A percentile compares a stretch with the other conserved stretches of the same genome.
Evolutionary conservation across 2,113 vertebrate genomes (phyloP).

Genomic region (Podocnemis expansa): DNA sequence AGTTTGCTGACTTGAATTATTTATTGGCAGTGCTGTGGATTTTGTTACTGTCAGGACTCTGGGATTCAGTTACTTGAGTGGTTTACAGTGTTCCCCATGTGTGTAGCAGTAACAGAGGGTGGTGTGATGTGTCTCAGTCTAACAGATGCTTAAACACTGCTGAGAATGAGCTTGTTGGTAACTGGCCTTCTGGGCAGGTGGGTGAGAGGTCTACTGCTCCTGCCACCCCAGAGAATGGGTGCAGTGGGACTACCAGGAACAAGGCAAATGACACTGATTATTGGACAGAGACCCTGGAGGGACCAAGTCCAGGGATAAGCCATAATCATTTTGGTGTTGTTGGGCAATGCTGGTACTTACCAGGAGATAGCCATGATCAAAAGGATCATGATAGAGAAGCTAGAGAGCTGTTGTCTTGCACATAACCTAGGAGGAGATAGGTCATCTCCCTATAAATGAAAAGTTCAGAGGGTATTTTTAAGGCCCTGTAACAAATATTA

Average conservation of each 20-base stretch:
- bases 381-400: not conserved
- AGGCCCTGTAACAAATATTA: not conserved
- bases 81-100: not conserved
- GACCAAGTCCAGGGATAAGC: accelerated
- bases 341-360: not conserved
- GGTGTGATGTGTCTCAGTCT: not conserved
- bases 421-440: not conserved
- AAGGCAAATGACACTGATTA: not conserved
- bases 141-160: accelerated
- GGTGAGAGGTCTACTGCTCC: not conserved
- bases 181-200: not conserved
- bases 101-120: accelerated
- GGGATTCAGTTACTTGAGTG: not conserved
- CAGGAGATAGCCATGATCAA: accelerated
- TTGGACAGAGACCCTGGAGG: accelerated
- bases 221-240: not conserved
- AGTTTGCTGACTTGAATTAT: not conserved
- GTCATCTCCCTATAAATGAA: not conserved
- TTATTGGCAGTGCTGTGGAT: not conserved
- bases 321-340: not conserved
- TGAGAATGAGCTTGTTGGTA: not conserved
- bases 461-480: not conserved
- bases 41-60: not conserved
- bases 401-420: not conserved
- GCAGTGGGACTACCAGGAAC: accelerated